Evolutionary conservation across 1,140 invertebrate species (phyloP).

Genomic region (Drosophila equinoxialis): DNA sequence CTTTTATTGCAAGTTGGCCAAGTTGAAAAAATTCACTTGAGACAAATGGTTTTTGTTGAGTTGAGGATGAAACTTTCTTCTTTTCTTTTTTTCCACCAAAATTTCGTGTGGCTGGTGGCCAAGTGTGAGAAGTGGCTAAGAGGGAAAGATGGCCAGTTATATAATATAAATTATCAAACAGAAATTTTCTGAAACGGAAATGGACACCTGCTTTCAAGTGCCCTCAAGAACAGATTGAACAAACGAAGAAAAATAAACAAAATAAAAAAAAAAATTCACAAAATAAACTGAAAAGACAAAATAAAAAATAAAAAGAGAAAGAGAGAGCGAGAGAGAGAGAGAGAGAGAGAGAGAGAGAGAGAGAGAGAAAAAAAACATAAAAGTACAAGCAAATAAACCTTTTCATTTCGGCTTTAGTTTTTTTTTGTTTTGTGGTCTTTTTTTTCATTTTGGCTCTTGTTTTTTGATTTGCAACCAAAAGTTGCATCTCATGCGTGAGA

Average conservation of each 20-base stretch:
- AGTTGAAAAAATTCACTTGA: conserved; percentile 14
- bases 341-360: background rate
- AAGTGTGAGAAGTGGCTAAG: too few species aligned
- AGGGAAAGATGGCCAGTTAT: conserved; percentile 21
- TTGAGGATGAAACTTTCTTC: background rate
- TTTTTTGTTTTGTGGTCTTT: background rate
- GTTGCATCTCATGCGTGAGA: conserved; percentile 5
- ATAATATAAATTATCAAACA: conserved; percentile 50
- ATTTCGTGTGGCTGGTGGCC: conserved; percentile 2
- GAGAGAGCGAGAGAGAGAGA: background rate
- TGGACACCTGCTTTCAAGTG: conserved; percentile 58
- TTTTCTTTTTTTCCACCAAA: conserved; percentile 18
- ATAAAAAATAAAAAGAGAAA: background rate
- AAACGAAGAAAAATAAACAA: conserved; percentile 20
- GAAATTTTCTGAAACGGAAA: conserved; percentile 34
- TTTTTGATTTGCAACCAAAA: conserved; percentile 43
- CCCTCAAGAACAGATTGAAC: conserved; percentile 21
- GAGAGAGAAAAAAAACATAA: background rate
- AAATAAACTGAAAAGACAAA: conserved; percentile 13
- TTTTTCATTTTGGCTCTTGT: too few species aligned
- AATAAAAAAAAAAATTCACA: conserved; percentile 10
- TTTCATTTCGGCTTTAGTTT: conserved; percentile 16
- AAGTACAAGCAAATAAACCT: conserved; percentile 60
- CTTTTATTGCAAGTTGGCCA: conserved; percentile 14
- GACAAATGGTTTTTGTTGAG: conserved; percentile 21